These are phyloP conservation scores for Scophthalmus maximus DNA, from an alignment of 2,113 vertebrate genomes.

Conservation along the genomic window DNA sequence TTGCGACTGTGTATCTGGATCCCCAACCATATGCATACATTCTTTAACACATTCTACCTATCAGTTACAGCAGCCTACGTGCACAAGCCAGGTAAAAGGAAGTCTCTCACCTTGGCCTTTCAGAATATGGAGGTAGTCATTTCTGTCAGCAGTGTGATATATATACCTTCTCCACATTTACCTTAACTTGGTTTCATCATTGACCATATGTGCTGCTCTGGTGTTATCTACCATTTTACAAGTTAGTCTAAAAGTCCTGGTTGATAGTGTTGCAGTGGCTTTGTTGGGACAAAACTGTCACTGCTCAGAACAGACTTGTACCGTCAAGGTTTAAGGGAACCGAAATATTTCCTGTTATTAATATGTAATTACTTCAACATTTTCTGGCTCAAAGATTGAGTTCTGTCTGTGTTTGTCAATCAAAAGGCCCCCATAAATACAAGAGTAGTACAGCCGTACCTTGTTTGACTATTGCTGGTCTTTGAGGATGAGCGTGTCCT, in stretches of 20 bases:
- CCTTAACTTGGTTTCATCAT: background rate
- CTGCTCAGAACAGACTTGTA: no score
- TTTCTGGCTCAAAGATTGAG: background rate
- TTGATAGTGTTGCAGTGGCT: no score
- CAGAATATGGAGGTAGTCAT: no score
- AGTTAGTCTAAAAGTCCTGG: no score
- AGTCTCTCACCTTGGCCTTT: background rate
- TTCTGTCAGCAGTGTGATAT: background rate
- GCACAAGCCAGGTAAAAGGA: background rate
- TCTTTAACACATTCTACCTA: background rate
- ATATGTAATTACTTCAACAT: background rate
- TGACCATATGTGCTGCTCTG: background rate
- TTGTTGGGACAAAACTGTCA: no score
- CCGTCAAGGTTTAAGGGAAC: background rate
- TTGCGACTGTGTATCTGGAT: background rate
- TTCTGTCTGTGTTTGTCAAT: background rate
- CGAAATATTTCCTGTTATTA: background rate
- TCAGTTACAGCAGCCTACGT: constrained; percentile 1
- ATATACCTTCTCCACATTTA: background rate
- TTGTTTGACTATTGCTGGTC: constrained; percentile 7
- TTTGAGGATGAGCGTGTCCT: constrained; percentile 11
- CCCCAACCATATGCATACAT: background rate
- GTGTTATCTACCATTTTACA: background rate
- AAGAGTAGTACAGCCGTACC: background rate
- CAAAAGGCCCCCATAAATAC: background rate